Base-by-base conservation (phyloP, 2,888 invertebrate species). In the Parnassius mnemosyne region DNA sequence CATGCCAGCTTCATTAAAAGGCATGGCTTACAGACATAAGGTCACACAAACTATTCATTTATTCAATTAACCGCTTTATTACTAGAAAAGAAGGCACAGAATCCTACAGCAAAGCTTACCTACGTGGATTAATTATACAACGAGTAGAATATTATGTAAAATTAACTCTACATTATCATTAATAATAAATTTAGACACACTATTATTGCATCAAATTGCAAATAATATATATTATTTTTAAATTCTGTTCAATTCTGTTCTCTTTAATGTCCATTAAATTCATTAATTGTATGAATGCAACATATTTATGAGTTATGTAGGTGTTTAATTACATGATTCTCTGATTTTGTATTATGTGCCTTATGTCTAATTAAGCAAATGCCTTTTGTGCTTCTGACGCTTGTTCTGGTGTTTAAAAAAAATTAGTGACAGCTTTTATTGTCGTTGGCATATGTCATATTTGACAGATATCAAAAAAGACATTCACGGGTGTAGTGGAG, bases 381-480 rank as follows among this genome's bases (percentile, higher is more conserved):
- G 61, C 61, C 61, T 61, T 61, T 53, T 46, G n/a, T 46, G 16
- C 20, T 46, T 13, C 34, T 41, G 41, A 43, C 41, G 5, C 11
- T 11, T 10, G n/a, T 42, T 51, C 16, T 46, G 12, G 5, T 7
- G n/a, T 52, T 42, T 25, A 41, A 20, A 25, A 47, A 9, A n/a
- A 25, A n/a, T 42, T 20, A 10, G n/a, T 42, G 51, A 43, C 54
- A 60, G n/a, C 9, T 60, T 46, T 60, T 50, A 34, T 34, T 34
- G 7, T 34, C 7, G 34, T 34, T 34, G 7, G 34, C 3, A 54
- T 34, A 53, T 34, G 43, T 57, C 47, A 53, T 13, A 12, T 61
- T 57, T 53, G 50, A 57, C 57, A 49, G 57, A 58, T 62, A 58
- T 60, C 54, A 50, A 60, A 60, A 49, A 60, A 54, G 54, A 57